These are phyloP conservation scores for Scomber colias DNA, from an alignment of 2,113 vertebrate genomes.

Conservation along the genomic window DNA sequence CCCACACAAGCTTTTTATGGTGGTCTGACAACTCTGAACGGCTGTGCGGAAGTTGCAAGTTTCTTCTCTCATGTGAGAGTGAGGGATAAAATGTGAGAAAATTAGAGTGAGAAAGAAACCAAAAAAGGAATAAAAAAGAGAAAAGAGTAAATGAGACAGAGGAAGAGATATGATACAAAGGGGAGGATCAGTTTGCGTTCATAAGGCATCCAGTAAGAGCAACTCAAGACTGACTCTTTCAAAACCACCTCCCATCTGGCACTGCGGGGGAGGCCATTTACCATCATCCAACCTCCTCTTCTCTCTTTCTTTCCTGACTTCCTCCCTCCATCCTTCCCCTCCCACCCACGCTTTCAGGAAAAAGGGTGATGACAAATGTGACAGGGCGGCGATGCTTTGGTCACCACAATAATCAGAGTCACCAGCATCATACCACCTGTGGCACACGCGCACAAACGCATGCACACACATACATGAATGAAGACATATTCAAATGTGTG, in stretches of 20 bases:
- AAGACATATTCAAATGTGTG: constrained; percentile 40
- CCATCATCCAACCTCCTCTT: constrained; percentile 59
- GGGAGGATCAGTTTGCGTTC: constrained; percentile 62
- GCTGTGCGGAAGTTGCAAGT: not conserved
- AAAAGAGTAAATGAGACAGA: constrained; percentile 24
- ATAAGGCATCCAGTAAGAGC: constrained; percentile 31
- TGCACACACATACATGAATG: not conserved
- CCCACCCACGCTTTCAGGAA: constrained; percentile 75
- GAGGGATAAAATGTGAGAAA: constrained; percentile 22
- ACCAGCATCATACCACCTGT: constrained; percentile 67
- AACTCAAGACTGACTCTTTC: constrained; percentile 56
- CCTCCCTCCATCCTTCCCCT: constrained; percentile 55
- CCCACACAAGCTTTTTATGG: constrained; percentile 71
- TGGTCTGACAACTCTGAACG: constrained; percentile 37
- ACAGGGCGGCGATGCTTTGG: constrained; percentile 66
- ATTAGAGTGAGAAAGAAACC: not conserved
- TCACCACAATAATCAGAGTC: constrained; percentile 74
- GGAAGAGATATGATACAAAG: constrained; percentile 34
- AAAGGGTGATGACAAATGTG: constrained; percentile 69
- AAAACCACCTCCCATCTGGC: constrained; percentile 81
- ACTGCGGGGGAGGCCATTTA: constrained; percentile 63
- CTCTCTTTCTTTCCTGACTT: constrained; percentile 43
- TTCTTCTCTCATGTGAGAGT: constrained; percentile 26
- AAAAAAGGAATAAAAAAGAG: not conserved
- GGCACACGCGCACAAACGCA: constrained; percentile 39